Base-by-base conservation (phyloP, 2,113 vertebrate species). In the Gymnogyps californianus region DNA sequence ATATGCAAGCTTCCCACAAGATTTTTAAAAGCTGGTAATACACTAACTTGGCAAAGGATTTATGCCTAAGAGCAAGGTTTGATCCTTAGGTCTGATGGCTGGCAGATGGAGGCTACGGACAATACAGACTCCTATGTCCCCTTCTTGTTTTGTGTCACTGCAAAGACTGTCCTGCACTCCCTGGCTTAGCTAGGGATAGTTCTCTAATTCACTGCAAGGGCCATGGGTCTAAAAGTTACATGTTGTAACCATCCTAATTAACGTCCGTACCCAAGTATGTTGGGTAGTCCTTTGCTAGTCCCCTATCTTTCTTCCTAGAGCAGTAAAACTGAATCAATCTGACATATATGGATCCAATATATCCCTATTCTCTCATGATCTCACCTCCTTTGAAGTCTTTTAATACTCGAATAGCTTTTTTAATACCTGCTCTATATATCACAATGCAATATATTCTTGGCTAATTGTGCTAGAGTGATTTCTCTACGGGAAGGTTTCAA, bases 341-440 rank as follows among this genome's bases (percentile, higher is more conserved):
- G 93, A 76, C 84, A 65, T 36, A 40, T 42, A 72, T 26, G 25
- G 66, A 58, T 26, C 40, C 15, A 7, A 58, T 42, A 61, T 58
- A 79, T 36, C 31, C 76, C 66, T 67, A 2, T 72, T 83, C 49
- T 54, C 44, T 51, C 75, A 77, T 96, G 93, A 96, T 91, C 95
- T 97, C 93, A 96, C 82, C 81, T 94, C 70, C 74, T 79, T 5
- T 87, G 52, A 79, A 94, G 89, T 52, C 57, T 90, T 57, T 71
- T 87, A 91, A 91, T 96, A 61, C 57, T 72, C 8, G 9, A 87
- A 96, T 91, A 57, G 87, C 81, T 96, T 91, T 94, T 95, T 97
- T 85, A 96, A 87, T 93, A 85, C 75, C 84, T 90, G 44, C 58
- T 80, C 66, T 40, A 90, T 95, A 94, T 94, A 96, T 94, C 95